A percentile compares a stretch with the other conserved stretches of the same genome.
Conservation (phyloP, 2,888 invertebrate genomes). For the Pandemis corylana region DNA sequence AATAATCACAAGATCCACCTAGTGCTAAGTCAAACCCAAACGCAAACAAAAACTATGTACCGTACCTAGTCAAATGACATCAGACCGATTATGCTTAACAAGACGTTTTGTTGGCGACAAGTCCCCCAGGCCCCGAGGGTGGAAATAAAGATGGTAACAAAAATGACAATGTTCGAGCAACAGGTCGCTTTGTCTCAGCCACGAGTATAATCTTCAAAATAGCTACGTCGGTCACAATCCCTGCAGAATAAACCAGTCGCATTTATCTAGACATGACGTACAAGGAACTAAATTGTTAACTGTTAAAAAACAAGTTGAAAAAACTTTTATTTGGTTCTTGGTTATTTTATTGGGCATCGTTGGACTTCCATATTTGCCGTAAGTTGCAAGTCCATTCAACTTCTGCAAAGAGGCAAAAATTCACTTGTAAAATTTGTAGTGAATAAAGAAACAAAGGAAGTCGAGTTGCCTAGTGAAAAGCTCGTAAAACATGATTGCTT, state of each 20-base stretch:
- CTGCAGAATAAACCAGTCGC: constrained; percentile 3
- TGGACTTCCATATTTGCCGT: too few species aligned
- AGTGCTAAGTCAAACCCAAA: background rate
- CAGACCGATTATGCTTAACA: constrained; percentile 16
- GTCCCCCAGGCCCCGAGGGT: constrained; percentile 39
- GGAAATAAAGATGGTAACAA: constrained; percentile 49
- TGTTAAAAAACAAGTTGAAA: too few species aligned
- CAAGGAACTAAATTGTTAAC: background rate
- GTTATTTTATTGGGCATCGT: too few species aligned
- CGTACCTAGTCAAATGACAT: constrained; percentile 5
- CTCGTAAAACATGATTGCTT: too few species aligned
- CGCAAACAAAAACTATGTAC: background rate
- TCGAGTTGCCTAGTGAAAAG: too few species aligned
- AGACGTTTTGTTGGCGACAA: constrained; percentile 30
- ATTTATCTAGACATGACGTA: background rate
- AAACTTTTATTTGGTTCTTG: too few species aligned
- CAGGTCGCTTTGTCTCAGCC: constrained; percentile 50
- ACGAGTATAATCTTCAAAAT: constrained; percentile 24
- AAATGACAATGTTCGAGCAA: constrained; percentile 53
- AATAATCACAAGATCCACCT: too few species aligned
- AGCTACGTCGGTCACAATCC: constrained; percentile 32
- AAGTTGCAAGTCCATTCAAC: too few species aligned
- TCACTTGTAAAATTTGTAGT: too few species aligned
- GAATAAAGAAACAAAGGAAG: too few species aligned
- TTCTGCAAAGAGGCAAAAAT: too few species aligned